A percentile compares a stretch with the other conserved stretches of the same genome.
Evolutionary conservation across 2,113 vertebrate genomes (phyloP).

Genomic region (Fregata magnificens): DNA sequence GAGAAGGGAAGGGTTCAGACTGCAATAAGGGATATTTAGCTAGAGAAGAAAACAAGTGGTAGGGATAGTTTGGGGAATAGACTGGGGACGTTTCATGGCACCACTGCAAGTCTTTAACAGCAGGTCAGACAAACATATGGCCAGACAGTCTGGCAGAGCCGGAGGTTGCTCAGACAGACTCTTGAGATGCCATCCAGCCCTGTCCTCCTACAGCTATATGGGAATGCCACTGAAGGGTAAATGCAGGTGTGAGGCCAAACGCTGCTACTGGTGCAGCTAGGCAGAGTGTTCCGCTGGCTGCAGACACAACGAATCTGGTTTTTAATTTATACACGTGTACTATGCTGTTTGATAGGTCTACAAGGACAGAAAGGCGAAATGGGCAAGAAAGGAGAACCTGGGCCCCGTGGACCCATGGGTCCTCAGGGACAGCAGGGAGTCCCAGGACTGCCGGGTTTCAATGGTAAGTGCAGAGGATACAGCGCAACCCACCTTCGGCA

Average conservation of each 20-base stretch:
- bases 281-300: background rate
- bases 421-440: slow-evolving; percentile 35
- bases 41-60: background rate
- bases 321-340: accelerated
- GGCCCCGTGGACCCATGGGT: slow-evolving; percentile 21
- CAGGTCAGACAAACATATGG: background rate
- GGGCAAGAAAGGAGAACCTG: slow-evolving; percentile 55
- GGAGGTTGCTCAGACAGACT: background rate
- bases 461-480: slow-evolving; percentile 45
- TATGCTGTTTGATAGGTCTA: background rate
- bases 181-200: background rate
- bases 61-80: background rate
- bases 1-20: background rate
- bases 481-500: background rate
- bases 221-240: background rate
- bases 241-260: background rate
- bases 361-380: slow-evolving; percentile 59
- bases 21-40: background rate
- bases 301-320: background rate
- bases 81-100: background rate
- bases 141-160: background rate
- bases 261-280: background rate
- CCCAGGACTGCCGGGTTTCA: background rate
- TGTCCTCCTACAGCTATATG: background rate
- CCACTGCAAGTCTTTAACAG: background rate